These are phyloP conservation scores for Lepus timidus DNA, from an alignment of 2,113 vertebrate species.

Conservation along the genomic window DNA sequence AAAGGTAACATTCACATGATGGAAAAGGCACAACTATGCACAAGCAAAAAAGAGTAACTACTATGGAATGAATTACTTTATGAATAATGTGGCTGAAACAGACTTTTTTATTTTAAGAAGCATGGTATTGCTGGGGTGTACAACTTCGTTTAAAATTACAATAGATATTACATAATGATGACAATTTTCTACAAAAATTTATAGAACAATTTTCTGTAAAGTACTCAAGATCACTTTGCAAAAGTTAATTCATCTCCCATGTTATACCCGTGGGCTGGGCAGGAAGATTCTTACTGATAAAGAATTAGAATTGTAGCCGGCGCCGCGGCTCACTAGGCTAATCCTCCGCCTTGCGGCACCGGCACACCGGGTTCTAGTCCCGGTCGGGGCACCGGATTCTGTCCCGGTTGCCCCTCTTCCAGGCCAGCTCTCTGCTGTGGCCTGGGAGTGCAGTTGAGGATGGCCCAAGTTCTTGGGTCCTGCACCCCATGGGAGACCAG, in stretches of 20 bases:
- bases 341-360: too few relatives aligned
- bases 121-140: constrained; percentile 6
- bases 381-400: too few relatives aligned
- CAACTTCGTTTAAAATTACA: constrained; percentile 61
- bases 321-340: too few relatives aligned
- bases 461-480: too few relatives aligned
- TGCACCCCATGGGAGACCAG: too few relatives aligned
- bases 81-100: constrained; percentile 56
- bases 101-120: constrained; percentile 69
- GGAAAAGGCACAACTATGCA: constrained; percentile 10
- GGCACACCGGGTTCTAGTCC: too few relatives aligned
- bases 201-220: constrained; percentile 50
- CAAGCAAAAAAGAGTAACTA: background rate
- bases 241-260: background rate
- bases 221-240: constrained; percentile 13
- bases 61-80: constrained; percentile 36
- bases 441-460: too few relatives aligned
- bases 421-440: too few relatives aligned
- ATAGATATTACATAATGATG: constrained; percentile 48
- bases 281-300: background rate
- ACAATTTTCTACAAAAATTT: background rate
- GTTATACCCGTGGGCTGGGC: background rate
- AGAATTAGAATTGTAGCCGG: background rate
- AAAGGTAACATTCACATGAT: background rate
- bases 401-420: too few relatives aligned